Percentiles rank a stretch among this genome's conserved stretches.
Evolutionary conservation across 2,888 invertebrate species (phyloP).

Genomic region (Lepidochrysops patricia): DNA sequence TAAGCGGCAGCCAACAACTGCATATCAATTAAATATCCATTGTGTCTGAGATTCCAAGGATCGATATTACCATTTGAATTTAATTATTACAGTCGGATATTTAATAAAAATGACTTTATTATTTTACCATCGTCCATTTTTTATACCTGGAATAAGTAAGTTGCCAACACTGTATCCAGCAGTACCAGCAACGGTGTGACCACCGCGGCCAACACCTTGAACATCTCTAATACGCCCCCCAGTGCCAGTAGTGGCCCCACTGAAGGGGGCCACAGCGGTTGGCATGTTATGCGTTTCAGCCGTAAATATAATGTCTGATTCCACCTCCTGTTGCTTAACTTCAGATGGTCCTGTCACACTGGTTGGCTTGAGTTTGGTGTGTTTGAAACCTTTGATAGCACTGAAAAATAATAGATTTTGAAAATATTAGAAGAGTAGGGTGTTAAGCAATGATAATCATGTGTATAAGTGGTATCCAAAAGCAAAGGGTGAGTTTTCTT

Average conservation of each 20-base stretch:
- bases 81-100: too few species aligned
- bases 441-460: not conserved
- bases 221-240: conserved; percentile 97
- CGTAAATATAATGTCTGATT: conserved; percentile 95
- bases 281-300: conserved; percentile 99
- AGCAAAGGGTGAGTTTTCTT: too few species aligned
- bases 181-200: conserved; percentile 94
- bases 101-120: too few species aligned
- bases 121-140: too few species aligned
- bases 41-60: too few species aligned
- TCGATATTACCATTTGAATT: too few species aligned
- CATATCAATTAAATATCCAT: too few species aligned
- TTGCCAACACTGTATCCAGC: conserved; percentile 98
- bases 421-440: too few species aligned
- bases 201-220: conserved; percentile 95
- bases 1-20: too few species aligned
- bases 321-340: conserved; percentile 73
- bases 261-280: conserved; percentile 97
- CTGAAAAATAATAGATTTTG: conserved; percentile 73
- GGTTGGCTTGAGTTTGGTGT: conserved; percentile 79
- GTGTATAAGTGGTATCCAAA: not conserved
- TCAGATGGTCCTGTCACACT: conserved; percentile 73
- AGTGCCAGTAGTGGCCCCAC: conserved; percentile 98
- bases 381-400: conserved; percentile 89
- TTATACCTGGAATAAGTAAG: conserved; percentile 87